A percentile compares a stretch with the other conserved stretches of the same genome.
Evolutionary conservation across 2,797 vertebrate species (phyloP).

Genomic region (Smutsia gigantea): DNA sequence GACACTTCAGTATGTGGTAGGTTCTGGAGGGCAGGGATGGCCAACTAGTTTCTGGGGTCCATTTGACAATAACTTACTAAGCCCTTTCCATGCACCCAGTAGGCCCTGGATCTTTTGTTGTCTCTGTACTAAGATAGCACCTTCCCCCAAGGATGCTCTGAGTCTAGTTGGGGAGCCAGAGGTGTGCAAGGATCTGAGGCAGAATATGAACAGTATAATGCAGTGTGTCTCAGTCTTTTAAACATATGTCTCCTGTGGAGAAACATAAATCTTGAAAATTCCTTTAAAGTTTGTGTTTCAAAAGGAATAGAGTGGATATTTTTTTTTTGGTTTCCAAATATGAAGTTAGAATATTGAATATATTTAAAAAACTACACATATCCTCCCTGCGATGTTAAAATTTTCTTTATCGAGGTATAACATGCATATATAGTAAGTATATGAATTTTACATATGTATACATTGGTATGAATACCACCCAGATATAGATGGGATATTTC

Average conservation of each 20-base stretch:
- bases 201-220: conserved; percentile 21
- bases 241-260: conserved; percentile 78
- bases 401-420: conserved; percentile 67
- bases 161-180: not conserved
- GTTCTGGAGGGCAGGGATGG: not conserved
- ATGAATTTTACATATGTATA: not conserved
- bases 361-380: conserved; percentile 81
- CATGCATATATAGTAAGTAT: not conserved
- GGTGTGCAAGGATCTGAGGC: not conserved
- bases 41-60: not conserved
- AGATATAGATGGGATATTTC: not conserved
- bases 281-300: conserved; percentile 80
- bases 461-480: not conserved
- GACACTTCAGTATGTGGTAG: not conserved
- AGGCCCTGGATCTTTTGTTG: not conserved
- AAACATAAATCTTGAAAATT: conserved; percentile 79
- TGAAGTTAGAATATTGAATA: conserved; percentile 82
- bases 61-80: not conserved
- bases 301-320: conserved; percentile 69
- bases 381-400: conserved; percentile 70
- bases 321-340: conserved; percentile 79
- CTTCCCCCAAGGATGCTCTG: not conserved
- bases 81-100: not conserved
- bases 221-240: conserved; percentile 63
- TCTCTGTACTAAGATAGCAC: accelerated